Percentiles rank a stretch among this genome's conserved stretches.
phyloP scores from a whole-genome alignment of 2,888 invertebrate species.

The Caenorhabditis macrosperma region DNA sequence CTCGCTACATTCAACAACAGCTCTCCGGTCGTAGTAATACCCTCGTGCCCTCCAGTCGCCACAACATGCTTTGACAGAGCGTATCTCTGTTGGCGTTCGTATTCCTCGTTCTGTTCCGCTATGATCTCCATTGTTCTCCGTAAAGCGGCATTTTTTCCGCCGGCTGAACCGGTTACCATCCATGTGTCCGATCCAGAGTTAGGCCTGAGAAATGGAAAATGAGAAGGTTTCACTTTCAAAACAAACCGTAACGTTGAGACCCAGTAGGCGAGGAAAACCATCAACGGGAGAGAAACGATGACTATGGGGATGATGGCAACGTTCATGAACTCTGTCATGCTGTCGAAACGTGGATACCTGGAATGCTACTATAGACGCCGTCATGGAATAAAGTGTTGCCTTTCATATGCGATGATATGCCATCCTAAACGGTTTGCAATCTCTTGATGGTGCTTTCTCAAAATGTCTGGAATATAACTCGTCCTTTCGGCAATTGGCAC shows the following conservation, averaged over 20 bases:
- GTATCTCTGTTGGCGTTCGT: slow-evolving; percentile 67
- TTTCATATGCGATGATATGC: slow-evolving; percentile 74
- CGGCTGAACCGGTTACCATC: slow-evolving; percentile 78
- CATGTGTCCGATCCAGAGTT: slow-evolving; percentile 73
- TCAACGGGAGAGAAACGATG: slow-evolving; percentile 75
- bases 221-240: no score
- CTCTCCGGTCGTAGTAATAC: slow-evolving; percentile 62
- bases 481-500: no score
- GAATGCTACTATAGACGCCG: not conserved
- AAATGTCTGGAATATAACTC: slow-evolving; percentile 64
- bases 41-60: slow-evolving; percentile 65
- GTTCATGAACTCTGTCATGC: slow-evolving; percentile 79
- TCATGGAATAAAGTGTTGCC: slow-evolving; percentile 20
- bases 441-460: slow-evolving; percentile 70
- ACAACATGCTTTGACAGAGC: slow-evolving; percentile 64
- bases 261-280: slow-evolving; percentile 79
- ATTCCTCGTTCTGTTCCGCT: slow-evolving; percentile 77
- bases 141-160: slow-evolving; percentile 79
- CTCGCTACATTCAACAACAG: slow-evolving; percentile 69
- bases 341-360: slow-evolving; percentile 75
- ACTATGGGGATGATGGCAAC: slow-evolving; percentile 78
- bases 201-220: slow-evolving; percentile 56
- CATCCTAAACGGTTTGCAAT: slow-evolving; percentile 74
- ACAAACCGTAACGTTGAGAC: slow-evolving; percentile 70
- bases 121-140: slow-evolving; percentile 79